A percentile compares a stretch with the other conserved stretches of the same genome.
These are phyloP conservation scores for Euplexia lucipara DNA, from an alignment of 2,888 invertebrate species.

Conservation along the genomic window DNA sequence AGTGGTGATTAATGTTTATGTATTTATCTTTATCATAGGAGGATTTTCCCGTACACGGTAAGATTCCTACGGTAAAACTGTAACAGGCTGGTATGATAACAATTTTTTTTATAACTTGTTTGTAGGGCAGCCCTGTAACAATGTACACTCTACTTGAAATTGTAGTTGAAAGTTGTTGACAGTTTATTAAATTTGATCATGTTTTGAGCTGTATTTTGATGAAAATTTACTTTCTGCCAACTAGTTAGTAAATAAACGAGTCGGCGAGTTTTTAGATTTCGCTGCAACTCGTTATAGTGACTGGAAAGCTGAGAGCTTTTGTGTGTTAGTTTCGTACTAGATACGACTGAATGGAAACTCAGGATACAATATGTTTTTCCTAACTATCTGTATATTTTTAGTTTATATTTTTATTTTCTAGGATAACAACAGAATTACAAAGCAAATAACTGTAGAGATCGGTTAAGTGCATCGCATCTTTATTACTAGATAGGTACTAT, in stretches of 20 bases:
- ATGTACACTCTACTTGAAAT: constrained; percentile 43
- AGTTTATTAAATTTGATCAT: constrained; percentile 65
- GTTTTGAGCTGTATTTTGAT: constrained; percentile 54
- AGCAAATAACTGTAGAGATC: too few relatives aligned
- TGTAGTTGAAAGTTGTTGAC: constrained; percentile 64
- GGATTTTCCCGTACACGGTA: too few relatives aligned
- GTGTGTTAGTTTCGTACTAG: constrained; percentile 3
- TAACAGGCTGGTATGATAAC: too few relatives aligned
- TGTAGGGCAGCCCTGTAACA: constrained; percentile 53
- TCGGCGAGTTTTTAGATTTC: constrained; percentile 31
- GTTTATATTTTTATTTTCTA: too few relatives aligned
- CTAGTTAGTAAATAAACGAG: constrained; percentile 35
- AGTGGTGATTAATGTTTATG: too few relatives aligned
- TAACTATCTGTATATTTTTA: too few relatives aligned
- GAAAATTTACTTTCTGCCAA: constrained; percentile 42
- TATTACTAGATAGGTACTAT: too few relatives aligned
- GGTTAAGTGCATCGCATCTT: too few relatives aligned
- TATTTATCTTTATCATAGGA: too few relatives aligned
- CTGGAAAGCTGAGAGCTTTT: constrained; percentile 16
- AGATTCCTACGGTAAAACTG: too few relatives aligned
- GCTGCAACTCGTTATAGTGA: background rate
- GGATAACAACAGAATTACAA: too few relatives aligned
- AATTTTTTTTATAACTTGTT: too few relatives aligned
- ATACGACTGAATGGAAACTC: constrained; percentile 15
- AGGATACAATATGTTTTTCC: background rate